A percentile compares a stretch with the other conserved stretches of the same genome.
These are phyloP conservation scores for Eulemur rufifrons DNA, from an alignment of 2,113 vertebrate genomes.

Conservation along the genomic window DNA sequence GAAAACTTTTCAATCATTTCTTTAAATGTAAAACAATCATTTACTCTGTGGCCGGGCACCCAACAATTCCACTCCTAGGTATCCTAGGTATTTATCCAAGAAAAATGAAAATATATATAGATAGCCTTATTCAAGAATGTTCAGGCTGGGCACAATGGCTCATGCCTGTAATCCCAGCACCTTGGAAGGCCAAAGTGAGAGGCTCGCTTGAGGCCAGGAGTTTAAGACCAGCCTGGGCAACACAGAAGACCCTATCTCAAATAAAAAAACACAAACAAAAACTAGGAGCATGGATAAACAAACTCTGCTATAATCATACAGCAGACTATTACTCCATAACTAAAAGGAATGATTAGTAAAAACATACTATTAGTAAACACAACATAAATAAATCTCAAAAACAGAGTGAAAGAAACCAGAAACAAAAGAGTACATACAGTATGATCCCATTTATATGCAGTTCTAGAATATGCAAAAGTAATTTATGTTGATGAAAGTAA, in stretches of 20 bases:
- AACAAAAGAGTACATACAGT: neutral
- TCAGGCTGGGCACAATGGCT: neutral
- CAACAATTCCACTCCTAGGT: neutral
- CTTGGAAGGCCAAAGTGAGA: no score
- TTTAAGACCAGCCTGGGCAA: no score
- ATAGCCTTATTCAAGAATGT: neutral
- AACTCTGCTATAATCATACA: neutral
- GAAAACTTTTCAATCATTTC: neutral
- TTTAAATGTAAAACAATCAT: conserved; percentile 41
- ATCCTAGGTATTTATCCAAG: conserved; percentile 1
- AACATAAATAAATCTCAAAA: conserved; percentile 30
- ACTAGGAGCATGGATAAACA: neutral
- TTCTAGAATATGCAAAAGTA: neutral
- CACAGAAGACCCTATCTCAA: no score
- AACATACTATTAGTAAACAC: neutral
- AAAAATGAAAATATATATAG: conserved; percentile 3
- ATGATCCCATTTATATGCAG: neutral
- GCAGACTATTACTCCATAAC: neutral
- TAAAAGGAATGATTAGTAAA: neutral
- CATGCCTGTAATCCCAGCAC: no score
- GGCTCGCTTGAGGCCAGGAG: no score
- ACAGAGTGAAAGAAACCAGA: neutral
- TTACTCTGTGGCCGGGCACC: neutral
- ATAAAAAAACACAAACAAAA: no score
- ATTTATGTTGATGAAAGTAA: neutral